Conservation (phyloP, 2,888 invertebrate species). For the Peribatodes rhomboidaria region DNA sequence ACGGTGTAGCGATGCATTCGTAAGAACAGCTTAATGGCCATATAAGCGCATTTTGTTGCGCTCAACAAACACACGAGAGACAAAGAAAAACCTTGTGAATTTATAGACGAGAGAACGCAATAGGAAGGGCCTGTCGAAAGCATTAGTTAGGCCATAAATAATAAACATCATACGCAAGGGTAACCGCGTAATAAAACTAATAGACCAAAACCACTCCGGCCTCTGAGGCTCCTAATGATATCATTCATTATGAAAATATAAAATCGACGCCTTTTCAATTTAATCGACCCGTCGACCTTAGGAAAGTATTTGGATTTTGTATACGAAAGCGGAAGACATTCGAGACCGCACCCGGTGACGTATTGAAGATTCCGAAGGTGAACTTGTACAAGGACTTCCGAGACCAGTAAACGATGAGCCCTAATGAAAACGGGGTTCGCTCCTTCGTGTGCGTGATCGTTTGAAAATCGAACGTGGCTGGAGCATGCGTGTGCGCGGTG, state of each 20-base stretch:
- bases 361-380: slow-evolving; percentile 72
- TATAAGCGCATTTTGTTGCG: slow-evolving; percentile 40
- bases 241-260: slow-evolving; percentile 71
- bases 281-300: slow-evolving; percentile 80
- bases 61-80: slow-evolving; percentile 40
- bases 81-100: slow-evolving; percentile 54
- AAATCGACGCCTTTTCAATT: slow-evolving; percentile 76
- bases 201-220: slow-evolving; percentile 73
- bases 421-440: slow-evolving; percentile 69
- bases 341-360: slow-evolving; percentile 60
- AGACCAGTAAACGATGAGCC: slow-evolving; percentile 75
- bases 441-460: slow-evolving; percentile 73
- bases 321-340: slow-evolving; percentile 79
- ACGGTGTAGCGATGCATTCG: slow-evolving; percentile 29
- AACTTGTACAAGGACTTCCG: slow-evolving; percentile 73
- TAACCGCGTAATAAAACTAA: slow-evolving; percentile 81
- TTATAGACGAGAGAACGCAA: slow-evolving; percentile 50
- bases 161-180: slow-evolving; percentile 74
- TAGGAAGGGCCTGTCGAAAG: slow-evolving; percentile 71
- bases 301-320: slow-evolving; percentile 70
- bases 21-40: slow-evolving; percentile 38
- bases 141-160: slow-evolving; percentile 60
- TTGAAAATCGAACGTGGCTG: slow-evolving; percentile 71
- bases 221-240: slow-evolving; percentile 72
- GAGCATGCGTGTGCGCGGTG: slow-evolving; percentile 75